Evolutionary conservation across 2,888 invertebrate genomes (phyloP), one percentile per base, ranked within the genome.

Genomic region (Hyposoter dolosus): DNA sequence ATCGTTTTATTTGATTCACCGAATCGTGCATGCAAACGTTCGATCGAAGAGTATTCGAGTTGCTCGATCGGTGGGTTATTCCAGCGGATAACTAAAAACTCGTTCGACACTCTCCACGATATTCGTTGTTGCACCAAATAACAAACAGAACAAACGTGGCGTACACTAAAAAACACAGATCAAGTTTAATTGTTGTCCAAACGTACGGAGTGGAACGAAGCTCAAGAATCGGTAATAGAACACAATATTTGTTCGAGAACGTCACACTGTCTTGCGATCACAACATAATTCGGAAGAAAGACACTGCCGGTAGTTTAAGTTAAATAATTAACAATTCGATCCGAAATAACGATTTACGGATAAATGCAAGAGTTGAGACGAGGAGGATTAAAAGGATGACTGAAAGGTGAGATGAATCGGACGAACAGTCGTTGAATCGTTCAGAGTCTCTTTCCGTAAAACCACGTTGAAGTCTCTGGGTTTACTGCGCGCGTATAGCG

Each of bases 391-490:
- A 19, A 74, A 15, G 23, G 60, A 40, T 63, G 75, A 74, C 40
- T 32, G 66, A 40, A 66, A 35, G n/a, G 35, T 40, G 35, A 72
- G 12, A 56, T 53, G 56, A 28, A 78, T 53, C 28, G 17, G 35
- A 72, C 12, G 56, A 68, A 19, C 9, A 40, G 19, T 15, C 35
- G 53, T 32, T 15, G 32, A 56, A 76, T 43, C 45, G 47, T 15
- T 76, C 45, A 43, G 69, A 43, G 69, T 69, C 56, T 79, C 32
- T 79, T 35, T n/a, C 43, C 28, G 45, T 69, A 71, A 79, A 53
- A 53, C 35, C 63, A 81, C 80, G 80, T 74, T 81, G 80, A 81
- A 81, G 65, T 81, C 78, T 78, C 68, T 17, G 71, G 43, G 47
- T 65, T 82, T 66, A 81, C 77, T 68, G 76, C 7, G 40, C 32